Evolutionary conservation across 2,113 vertebrate genomes (phyloP).

Genomic region (Lycaon pictus): DNA sequence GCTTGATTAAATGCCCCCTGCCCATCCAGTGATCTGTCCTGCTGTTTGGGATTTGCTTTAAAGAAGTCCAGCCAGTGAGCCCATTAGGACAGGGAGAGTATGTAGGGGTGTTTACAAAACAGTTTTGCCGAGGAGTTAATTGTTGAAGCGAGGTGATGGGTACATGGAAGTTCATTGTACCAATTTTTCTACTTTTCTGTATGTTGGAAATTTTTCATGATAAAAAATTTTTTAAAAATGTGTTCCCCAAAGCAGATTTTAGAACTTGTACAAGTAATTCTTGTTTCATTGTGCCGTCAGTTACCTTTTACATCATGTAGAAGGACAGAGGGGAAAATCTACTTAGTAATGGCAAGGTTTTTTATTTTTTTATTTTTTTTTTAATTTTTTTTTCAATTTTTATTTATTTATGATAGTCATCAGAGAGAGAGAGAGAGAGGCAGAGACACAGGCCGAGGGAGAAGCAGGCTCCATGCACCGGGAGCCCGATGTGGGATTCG

Average conservation of each 20-base stretch:
- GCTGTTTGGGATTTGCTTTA: background rate
- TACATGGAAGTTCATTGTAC: background rate
- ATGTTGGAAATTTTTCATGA: slow-evolving; percentile 27
- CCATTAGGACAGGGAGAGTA: rapidly evolving
- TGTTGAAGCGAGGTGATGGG: background rate
- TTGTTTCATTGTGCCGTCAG: background rate
- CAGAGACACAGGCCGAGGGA: no score
- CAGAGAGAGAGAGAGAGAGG: no score
- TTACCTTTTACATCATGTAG: background rate
- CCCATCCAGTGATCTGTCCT: no score
- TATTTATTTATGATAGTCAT: no score
- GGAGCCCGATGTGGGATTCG: no score
- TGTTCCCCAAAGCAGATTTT: background rate
- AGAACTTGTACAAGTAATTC: background rate
- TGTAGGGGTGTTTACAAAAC: rapidly evolving
- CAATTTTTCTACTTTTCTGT: background rate
- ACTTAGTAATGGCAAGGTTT: background rate
- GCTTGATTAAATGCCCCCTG: background rate
- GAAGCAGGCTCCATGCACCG: no score
- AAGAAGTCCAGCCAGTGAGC: background rate
- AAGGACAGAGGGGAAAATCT: background rate
- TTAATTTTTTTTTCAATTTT: no score
- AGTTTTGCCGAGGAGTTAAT: background rate
- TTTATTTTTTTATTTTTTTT: background rate
- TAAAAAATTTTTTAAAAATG: background rate